Base-by-base conservation (phyloP, 2,888 invertebrate genomes). In the Agonum fuliginosum region DNA sequence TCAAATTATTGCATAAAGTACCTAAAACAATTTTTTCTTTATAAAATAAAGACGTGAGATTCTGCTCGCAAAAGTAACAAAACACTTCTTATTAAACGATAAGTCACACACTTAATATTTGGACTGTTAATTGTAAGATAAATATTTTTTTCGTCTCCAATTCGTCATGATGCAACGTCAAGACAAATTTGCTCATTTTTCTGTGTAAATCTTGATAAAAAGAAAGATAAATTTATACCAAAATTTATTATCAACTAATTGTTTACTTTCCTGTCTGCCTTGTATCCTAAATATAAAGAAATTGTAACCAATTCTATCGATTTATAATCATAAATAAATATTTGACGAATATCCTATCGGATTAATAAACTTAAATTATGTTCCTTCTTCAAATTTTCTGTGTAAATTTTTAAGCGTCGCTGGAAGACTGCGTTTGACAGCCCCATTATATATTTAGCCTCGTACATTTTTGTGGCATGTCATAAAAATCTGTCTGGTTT, bases 391-490 rank as follows among this genome's bases (percentile, higher is more conserved):
- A n/a, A n/a, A n/a, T n/a, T n/a, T n/a, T n/a, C n/a, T n/a, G n/a
- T n/a, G n/a, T 48, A 48, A 48, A 48, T 17, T 19, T 48, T 48
- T 22, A 51, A 2, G 24, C 22, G 37, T 37, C 37, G 37, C 10
- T 2, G 8, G 51, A 17, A 4, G 8, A 4, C 58, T 27, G 17
- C 14, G 14, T 30, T n/a, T 58, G 41, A 67, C 65, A 67, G 12
- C 34, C 14, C 22, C 41, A 67, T 67, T 41, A 67, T 67, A 67
- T 67, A 67, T 67, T 67, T 67, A 67, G 65, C 65, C 8, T 67
- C n/a, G 8, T 41, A 41, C 37, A 67, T 67, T 67, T 67, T 67
- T 67, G 65, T 67, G 65, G 65, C 41, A 67, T 67, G 65, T 67
- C 65, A 67, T 67, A 67, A 67, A 67, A 67, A 67, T 67, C 41